Percentiles rank a stretch among this genome's conserved stretches.
Evolutionary conservation across 2,113 vertebrate species (phyloP).

Genomic region (Okapia johnstoni): DNA sequence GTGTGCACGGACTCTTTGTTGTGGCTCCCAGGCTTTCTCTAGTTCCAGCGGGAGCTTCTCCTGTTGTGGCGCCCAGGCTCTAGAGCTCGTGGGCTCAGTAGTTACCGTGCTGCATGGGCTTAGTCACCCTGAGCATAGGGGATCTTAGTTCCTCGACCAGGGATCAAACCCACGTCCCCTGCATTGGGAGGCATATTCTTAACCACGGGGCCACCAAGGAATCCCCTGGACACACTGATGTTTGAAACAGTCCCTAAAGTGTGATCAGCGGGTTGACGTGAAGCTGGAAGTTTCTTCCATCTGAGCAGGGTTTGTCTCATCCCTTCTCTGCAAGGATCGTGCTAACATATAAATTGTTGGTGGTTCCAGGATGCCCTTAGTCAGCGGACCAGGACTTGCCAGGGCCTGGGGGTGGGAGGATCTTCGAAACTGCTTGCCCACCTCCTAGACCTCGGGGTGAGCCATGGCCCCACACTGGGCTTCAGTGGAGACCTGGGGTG

Average conservation of each 20-base stretch:
- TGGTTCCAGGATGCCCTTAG: fast-evolving
- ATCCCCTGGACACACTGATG: not conserved
- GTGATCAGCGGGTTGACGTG: not conserved
- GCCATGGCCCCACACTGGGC: fast-evolving
- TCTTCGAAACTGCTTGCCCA: too few species aligned
- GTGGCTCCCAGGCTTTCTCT: not conserved
- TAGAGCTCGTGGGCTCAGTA: not conserved
- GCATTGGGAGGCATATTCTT: not conserved
- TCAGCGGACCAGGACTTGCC: not conserved
- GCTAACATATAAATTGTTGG: fast-evolving
- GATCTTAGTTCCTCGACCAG: not conserved
- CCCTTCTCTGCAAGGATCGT: not conserved
- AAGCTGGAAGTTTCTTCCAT: not conserved
- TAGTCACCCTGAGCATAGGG: not conserved
- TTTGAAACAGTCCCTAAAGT: fast-evolving
- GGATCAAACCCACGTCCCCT: not conserved
- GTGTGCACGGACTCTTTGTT: not conserved
- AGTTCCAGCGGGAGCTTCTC: not conserved
- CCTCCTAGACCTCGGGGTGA: not conserved
- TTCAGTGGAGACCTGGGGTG: not conserved
- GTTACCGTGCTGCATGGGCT: not conserved
- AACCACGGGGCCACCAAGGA: not conserved
- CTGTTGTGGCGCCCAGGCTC: not conserved
- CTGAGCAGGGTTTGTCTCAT: not conserved
- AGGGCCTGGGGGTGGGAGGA: not conserved